Percentiles rank a stretch among this genome's conserved stretches.
These are phyloP conservation scores for Serinus canaria DNA, from an alignment of 2,113 vertebrate genomes.

Conservation along the genomic window DNA sequence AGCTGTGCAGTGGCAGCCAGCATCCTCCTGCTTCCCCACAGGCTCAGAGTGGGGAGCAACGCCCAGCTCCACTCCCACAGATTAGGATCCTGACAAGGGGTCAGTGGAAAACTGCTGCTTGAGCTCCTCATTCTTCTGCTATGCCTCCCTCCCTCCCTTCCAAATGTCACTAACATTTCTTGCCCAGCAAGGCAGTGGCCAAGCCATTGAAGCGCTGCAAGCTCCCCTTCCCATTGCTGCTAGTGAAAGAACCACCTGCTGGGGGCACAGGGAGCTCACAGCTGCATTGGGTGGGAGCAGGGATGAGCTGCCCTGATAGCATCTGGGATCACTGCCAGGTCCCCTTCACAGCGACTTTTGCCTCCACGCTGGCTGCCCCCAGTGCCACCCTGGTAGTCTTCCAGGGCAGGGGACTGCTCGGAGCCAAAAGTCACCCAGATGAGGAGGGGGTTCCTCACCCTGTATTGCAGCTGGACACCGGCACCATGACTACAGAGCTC, in stretches of 20 bases:
- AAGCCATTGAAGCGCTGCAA: not conserved
- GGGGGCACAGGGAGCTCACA: not conserved
- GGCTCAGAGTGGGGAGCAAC: not conserved
- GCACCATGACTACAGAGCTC: not conserved
- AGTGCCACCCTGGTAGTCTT: not conserved
- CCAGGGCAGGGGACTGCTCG: not conserved
- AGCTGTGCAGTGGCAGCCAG: not conserved
- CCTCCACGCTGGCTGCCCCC: not conserved
- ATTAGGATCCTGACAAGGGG: not conserved
- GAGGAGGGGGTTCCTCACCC: not conserved
- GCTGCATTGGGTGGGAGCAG: not conserved
- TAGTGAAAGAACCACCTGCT: not conserved
- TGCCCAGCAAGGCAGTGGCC: not conserved
- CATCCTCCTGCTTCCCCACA: not conserved
- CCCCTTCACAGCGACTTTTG: not conserved
- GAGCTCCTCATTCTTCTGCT: not conserved
- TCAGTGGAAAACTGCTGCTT: not conserved
- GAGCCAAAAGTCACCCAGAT: not conserved
- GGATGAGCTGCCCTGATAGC: not conserved
- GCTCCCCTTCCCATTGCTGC: not conserved
- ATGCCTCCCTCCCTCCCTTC: rapidly evolving
- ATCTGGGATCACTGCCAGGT: not conserved
- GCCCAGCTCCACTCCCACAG: not conserved
- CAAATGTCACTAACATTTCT: not conserved
- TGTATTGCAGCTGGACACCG: not conserved